Conservation (phyloP, 2,113 vertebrate species). For the Crotalus helleri region DNA sequence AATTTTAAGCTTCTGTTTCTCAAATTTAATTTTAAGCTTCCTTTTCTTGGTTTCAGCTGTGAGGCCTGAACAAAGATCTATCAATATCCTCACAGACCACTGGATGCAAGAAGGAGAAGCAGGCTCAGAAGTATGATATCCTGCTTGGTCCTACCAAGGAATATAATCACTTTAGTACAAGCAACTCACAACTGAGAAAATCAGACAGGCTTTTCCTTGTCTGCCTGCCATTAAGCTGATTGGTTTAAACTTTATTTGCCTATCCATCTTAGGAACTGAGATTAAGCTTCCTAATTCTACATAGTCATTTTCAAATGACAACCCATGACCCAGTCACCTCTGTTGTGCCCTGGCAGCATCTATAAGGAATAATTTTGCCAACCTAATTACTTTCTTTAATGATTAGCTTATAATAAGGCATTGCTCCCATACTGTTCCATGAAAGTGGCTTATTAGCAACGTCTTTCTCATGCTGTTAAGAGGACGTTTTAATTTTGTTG, state of each 20-base stretch:
- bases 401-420: constrained; percentile 32
- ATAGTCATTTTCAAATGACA: neutral
- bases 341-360: neutral
- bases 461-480: constrained; percentile 30
- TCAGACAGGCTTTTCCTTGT: neutral
- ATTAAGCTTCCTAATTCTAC: neutral
- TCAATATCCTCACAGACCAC: neutral
- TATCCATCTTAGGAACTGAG: neutral
- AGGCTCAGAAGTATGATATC: neutral
- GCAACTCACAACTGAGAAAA: neutral
- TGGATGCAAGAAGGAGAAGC: neutral
- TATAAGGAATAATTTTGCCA: neutral
- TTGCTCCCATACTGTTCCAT: constrained; percentile 31
- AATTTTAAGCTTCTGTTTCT: neutral
- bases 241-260: neutral
- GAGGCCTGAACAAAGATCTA: neutral
- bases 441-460: constrained; percentile 26
- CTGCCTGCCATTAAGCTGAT: neutral
- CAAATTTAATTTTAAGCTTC: neutral
- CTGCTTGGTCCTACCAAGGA: neutral
- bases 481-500: constrained; percentile 34
- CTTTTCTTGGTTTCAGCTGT: neutral
- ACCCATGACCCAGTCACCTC: neutral
- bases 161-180: neutral
- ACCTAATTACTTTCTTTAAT: constrained; percentile 15